Base-by-base conservation (phyloP, 2,113 vertebrate species). In the Tachysurus fulvidraco region DNA sequence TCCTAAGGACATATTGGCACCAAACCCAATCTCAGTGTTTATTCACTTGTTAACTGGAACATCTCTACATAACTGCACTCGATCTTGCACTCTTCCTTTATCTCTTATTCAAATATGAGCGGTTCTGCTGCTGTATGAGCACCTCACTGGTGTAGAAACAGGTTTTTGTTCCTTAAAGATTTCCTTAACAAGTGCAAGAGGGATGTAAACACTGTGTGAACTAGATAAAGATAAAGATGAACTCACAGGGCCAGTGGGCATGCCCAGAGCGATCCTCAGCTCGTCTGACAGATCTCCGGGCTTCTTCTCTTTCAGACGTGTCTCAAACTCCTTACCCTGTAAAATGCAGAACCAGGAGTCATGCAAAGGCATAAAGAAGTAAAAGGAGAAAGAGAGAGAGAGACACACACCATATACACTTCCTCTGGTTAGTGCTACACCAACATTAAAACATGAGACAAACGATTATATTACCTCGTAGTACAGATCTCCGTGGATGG, bases 321-420 rank as follows among this genome's bases (percentile, higher is more conserved):
- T 98, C 94, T 98, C 97, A 87, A 98, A 98, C 95, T 98, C 97
- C 91, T 98, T 99, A 2, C 97, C 97, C 97, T 98, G 19, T 85
- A 9, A 14, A 23, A 62, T 21, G n/a, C 60, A 36, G 57, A 6
- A 7, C 16, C 6, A 36, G 60, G 60, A 57, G 21, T 50, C 41
- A 50, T 1, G 21, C 11, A 46, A 21, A 44, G 12, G 44, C n/a
- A 67, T 4, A 4, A 4, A 65, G n/a, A 28, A 0, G 21, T 5
- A n/a, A 12, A 4, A 13, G 30, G 12, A 41, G 69, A 73, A 19
- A 23, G 21, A 23, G 5, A 11, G 23, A 25, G 60, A 25, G 14
- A 77, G 4, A 44, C 1, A 21, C 0, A n/a, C 3, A 74, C 2
- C 11, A 21, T 10, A 77, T 3, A 76, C 2, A 28, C 8, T 55